Evolutionary conservation across 2,888 invertebrate genomes (phyloP), one percentile per base, ranked within the genome.

Genomic region (Tenthredo distinguenda): DNA sequence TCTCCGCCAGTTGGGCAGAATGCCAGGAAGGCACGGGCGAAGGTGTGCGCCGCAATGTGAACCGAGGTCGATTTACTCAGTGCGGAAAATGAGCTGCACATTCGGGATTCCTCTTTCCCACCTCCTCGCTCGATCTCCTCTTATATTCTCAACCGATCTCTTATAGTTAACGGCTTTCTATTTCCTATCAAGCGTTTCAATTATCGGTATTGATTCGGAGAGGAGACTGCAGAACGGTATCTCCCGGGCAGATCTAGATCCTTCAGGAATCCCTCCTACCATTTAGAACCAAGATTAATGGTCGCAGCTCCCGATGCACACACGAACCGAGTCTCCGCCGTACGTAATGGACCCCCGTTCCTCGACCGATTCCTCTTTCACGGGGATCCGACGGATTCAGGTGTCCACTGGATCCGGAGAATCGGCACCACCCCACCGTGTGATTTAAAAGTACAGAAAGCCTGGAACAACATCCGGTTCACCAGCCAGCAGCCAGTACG

Each of bases 241-340:
- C 40, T n/a, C 47, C 26, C 15, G 26, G 12, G 3, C 26, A 31
- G 43, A 47, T 55, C 77, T 18, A 31, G 31, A 74, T 74, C 40
- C 74, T 74, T 18, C 21, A 74, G 50, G 55, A 77, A 77, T 55
- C 55, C 50, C 55, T 31, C 2, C 55, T 18, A 21, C 77, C 74
- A 34, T 37, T 9, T 15, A 12, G 47, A 65, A 81, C 65, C 81
- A 40, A 81, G 81, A 81, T 81, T 81, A 47, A 81, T 81, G 81
- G 79, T 58, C n/a, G 6, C 72, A 72, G 47, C 15, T 18, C 9
- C 26, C 18, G 37, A 72, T 72, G 7, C 72, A 37, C 37, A 76
- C 15, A 76, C 47, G 40, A 31, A 50, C 21, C 18, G 72, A n/a
- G 34, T 71, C 40, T n/a, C 21, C 43, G 7, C 2, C 21, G 72